These are phyloP conservation scores for Valencia hispanica DNA, from an alignment of 2,797 vertebrate species.

Conservation along the genomic window DNA sequence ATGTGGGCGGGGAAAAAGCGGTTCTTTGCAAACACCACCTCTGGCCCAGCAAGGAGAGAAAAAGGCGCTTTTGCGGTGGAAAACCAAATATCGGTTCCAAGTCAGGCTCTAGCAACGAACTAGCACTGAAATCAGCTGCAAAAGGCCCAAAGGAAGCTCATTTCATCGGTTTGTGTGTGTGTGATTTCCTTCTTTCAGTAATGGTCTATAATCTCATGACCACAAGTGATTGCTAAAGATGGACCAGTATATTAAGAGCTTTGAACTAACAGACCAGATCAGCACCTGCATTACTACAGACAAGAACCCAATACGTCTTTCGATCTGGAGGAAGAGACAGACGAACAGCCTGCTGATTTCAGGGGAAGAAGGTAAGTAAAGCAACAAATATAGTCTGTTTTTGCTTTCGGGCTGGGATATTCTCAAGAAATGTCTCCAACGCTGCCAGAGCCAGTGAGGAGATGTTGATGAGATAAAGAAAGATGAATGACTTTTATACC, in stretches of 20 bases:
- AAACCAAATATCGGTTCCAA: no score
- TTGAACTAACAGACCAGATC: background rate
- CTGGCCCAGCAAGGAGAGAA: no score
- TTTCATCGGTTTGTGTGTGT: background rate
- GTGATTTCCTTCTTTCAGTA: background rate
- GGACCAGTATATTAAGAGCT: background rate
- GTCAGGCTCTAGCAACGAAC: no score
- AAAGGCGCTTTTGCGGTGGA: no score
- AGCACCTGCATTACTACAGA: background rate
- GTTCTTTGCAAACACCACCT: no score
- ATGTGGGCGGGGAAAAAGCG: no score
- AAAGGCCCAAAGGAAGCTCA: background rate
- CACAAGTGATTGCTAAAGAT: background rate
- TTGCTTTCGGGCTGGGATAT: background rate
- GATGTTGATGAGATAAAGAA: background rate
- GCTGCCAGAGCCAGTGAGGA: background rate
- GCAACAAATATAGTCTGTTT: background rate
- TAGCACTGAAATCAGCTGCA: no score
- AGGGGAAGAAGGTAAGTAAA: background rate
- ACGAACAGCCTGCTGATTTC: background rate
- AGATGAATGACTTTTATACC: background rate
- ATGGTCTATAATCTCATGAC: background rate
- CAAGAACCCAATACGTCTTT: background rate
- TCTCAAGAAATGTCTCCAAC: background rate
- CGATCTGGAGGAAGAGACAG: background rate